A percentile compares a stretch with the other conserved stretches of the same genome.
phyloP scores from a whole-genome alignment of 2,888 invertebrate genomes.

The Laspeyria flexula region DNA sequence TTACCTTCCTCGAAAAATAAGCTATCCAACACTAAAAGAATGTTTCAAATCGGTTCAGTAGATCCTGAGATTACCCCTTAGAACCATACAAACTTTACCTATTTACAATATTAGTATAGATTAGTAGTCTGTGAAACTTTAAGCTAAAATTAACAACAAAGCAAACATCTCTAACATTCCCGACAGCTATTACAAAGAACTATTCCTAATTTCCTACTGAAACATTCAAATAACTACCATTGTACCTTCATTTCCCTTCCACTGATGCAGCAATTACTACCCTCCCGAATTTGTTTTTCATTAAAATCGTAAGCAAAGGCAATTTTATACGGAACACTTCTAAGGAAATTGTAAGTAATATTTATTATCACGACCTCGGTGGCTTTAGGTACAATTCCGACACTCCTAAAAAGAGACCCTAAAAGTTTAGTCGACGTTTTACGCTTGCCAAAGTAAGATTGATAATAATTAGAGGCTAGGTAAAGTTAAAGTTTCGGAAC shows the following conservation, averaged over 20 bases:
- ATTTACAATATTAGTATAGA: too few relatives aligned
- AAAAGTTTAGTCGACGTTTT: constrained; percentile 19
- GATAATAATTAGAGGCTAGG: constrained; percentile 19
- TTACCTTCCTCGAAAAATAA: too few relatives aligned
- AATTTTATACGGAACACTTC: constrained; percentile 19
- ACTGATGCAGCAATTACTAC: constrained; percentile 13
- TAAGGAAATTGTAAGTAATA: constrained; percentile 20
- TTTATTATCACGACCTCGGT: constrained; percentile 10
- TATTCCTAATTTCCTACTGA: too few relatives aligned
- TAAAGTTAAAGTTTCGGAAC: not conserved
- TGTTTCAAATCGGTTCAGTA: too few relatives aligned
- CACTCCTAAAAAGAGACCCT: constrained; percentile 3
- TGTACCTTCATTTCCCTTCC: not conserved
- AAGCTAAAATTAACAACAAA: too few relatives aligned
- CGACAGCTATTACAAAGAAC: too few relatives aligned
- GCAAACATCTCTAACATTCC: not conserved
- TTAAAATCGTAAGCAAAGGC: constrained; percentile 21
- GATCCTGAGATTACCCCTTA: too few relatives aligned
- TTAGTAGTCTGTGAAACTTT: too few relatives aligned
- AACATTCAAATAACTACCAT: not conserved
- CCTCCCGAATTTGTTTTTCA: constrained; percentile 20
- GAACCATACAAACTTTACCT: too few relatives aligned
- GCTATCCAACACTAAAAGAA: too few relatives aligned
- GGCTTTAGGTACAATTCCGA: constrained; percentile 6
- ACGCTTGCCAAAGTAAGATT: constrained; percentile 13